phyloP scores from a whole-genome alignment of 2,888 invertebrate species.

The Lasioglossum villosulum region DNA sequence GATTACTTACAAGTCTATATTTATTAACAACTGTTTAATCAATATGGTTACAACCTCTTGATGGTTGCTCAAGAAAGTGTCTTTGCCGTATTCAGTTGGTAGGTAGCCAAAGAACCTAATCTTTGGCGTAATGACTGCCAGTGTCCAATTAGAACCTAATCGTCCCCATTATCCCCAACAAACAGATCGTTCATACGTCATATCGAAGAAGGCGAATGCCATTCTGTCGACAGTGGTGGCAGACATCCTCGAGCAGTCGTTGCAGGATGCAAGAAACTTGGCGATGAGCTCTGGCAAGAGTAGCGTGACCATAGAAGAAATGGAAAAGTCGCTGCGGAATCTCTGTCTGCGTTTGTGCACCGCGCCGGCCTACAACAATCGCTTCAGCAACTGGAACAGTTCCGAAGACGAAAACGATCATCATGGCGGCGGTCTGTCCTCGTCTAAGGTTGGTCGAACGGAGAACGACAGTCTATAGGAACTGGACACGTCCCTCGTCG shows the following conservation, averaged over 20 bases:
- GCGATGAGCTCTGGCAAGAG: conserved; percentile 78
- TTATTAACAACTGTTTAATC: neutral
- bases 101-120: neutral
- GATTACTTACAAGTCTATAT: too few species aligned
- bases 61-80: neutral
- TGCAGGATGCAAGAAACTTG: conserved; percentile 79
- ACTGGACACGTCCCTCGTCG: conserved; percentile 25
- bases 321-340: conserved; percentile 79
- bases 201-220: conserved; percentile 77
- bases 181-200: conserved; percentile 73
- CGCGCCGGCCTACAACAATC: conserved; percentile 11
- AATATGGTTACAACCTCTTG: neutral
- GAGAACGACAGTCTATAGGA: conserved; percentile 5
- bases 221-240: conserved; percentile 79
- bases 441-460: conserved; percentile 47
- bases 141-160: neutral
- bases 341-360: conserved; percentile 77
- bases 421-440: neutral
- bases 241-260: conserved; percentile 81
- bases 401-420: neutral
- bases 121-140: neutral
- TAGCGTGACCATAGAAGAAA: conserved; percentile 76
- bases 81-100: neutral
- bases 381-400: conserved; percentile 10
- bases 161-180: neutral